Evolutionary conservation across 2,888 invertebrate species (phyloP).

Genomic region (Sturmia bella): DNA sequence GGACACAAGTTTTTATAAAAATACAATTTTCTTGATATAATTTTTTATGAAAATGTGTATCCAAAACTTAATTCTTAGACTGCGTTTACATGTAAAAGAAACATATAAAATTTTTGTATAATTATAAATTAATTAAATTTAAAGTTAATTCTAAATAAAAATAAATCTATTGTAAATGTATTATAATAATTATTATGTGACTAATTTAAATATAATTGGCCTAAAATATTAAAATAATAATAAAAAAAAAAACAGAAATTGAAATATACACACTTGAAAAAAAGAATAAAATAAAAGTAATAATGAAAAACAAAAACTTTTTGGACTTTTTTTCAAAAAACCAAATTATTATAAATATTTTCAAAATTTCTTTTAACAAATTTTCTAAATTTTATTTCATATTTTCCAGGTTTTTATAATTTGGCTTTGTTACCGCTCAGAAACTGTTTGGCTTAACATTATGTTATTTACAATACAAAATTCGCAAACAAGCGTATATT

Average conservation of each 20-base stretch:
- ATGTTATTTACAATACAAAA: slow-evolving; percentile 37
- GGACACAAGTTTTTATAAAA: not conserved
- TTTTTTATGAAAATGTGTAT: slow-evolving; percentile 12
- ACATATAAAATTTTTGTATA: slow-evolving; percentile 58
- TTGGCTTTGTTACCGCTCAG: slow-evolving; percentile 44
- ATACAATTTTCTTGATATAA: slow-evolving; percentile 5
- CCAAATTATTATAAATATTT: slow-evolving; percentile 20
- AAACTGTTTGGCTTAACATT: slow-evolving; percentile 56
- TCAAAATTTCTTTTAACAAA: slow-evolving; percentile 42
- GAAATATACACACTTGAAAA: slow-evolving; percentile 68
- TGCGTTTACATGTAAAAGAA: slow-evolving; percentile 67
- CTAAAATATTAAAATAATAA: slow-evolving; percentile 60
- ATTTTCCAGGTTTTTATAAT: slow-evolving; percentile 64
- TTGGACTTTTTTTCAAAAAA: slow-evolving; percentile 65
- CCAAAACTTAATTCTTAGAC: slow-evolving; percentile 68
- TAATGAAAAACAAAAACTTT: slow-evolving; percentile 50
- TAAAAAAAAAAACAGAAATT: slow-evolving; percentile 68
- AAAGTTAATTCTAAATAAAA: slow-evolving; percentile 63
- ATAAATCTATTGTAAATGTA: slow-evolving; percentile 69
- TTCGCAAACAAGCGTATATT: slow-evolving; percentile 60
- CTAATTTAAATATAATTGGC: slow-evolving; percentile 57
- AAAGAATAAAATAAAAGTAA: slow-evolving; percentile 54
- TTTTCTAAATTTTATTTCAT: slow-evolving; percentile 59
- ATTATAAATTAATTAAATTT: slow-evolving; percentile 67
- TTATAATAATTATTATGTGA: slow-evolving; percentile 62